These are phyloP conservation scores for Archegozetes longisetosus DNA, from an alignment of 1,140 invertebrate genomes.

Conservation along the genomic window DNA sequence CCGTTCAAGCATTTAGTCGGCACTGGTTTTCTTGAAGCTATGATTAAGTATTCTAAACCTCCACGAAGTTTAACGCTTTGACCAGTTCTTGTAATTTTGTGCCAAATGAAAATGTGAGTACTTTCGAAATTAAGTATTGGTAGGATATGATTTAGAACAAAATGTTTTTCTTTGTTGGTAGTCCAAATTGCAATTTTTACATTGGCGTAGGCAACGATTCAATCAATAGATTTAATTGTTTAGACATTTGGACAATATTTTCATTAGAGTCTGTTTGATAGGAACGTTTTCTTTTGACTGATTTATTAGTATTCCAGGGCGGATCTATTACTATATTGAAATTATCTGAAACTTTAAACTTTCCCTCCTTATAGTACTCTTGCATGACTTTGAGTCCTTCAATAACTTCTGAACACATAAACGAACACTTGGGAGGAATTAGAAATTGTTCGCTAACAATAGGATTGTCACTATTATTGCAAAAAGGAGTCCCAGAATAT, in stretches of 20 bases:
- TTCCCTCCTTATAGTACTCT: neutral
- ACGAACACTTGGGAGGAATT: conserved; percentile 9
- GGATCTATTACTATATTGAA: conserved; percentile 14
- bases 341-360: neutral
- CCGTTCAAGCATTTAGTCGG: neutral
- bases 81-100: conserved; percentile 14
- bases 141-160: conserved; percentile 13
- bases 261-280: conserved; percentile 1
- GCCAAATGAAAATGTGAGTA: conserved; percentile 9
- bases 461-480: neutral
- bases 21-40: neutral
- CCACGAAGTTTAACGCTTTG: conserved; percentile 13
- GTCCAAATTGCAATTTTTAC: conserved; percentile 5
- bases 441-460: neutral
- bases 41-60: conserved; percentile 14
- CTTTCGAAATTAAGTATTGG: neutral
- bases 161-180: conserved; percentile 4
- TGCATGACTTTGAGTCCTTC: neutral
- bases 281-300: conserved; percentile 13
- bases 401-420: conserved; percentile 1
- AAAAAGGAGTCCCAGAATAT: neutral
- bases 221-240: neutral
- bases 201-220: neutral
- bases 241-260: conserved; percentile 1
- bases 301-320: conserved; percentile 12